A percentile compares a stretch with the other conserved stretches of the same genome.
Evolutionary conservation across 2,113 vertebrate species (phyloP).

Genomic region (Lamprologus speciosus): DNA sequence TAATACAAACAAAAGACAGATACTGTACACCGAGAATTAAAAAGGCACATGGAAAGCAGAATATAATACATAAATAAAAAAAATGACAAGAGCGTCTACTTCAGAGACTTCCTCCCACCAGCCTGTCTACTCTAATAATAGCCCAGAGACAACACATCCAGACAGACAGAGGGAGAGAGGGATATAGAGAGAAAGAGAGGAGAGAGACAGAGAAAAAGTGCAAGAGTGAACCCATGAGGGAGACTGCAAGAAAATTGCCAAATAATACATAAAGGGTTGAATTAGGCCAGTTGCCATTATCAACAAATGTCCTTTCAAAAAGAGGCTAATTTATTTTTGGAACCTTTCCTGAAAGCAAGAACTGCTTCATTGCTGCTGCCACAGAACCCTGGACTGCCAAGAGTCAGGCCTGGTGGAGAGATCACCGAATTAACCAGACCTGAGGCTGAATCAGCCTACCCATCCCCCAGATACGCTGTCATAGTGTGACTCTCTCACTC

Average conservation of each 20-base stretch:
- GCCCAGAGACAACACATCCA: constrained; percentile 68
- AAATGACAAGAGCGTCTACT: constrained; percentile 71
- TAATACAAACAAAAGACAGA: constrained; percentile 1
- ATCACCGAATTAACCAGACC: constrained; percentile 58
- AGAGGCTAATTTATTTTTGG: constrained; percentile 59
- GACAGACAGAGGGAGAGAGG: constrained; percentile 54
- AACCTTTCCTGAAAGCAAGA: constrained; percentile 53
- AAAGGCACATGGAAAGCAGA: constrained; percentile 36
- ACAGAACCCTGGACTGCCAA: constrained; percentile 41
- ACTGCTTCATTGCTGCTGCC: constrained; percentile 39
- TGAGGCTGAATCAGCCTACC: constrained; percentile 53
- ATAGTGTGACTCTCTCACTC: constrained; percentile 41
- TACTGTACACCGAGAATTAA: constrained; percentile 7
- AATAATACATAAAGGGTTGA: constrained; percentile 57
- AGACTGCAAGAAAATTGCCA: constrained; percentile 50
- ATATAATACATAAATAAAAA: constrained; percentile 71
- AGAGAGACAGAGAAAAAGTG: constrained; percentile 45
- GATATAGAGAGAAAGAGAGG: constrained; percentile 39
- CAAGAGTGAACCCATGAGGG: constrained; percentile 49
- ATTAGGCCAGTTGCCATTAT: constrained; percentile 62
- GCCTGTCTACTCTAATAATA: constrained; percentile 75
- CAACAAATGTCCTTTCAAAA: constrained; percentile 62
- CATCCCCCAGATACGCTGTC: constrained; percentile 53
- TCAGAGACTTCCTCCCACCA: constrained; percentile 72
- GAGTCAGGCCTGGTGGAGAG: constrained; percentile 45